These are phyloP conservation scores for Conomelus anceps DNA, from an alignment of 2,888 invertebrate species.

Conservation along the genomic window DNA sequence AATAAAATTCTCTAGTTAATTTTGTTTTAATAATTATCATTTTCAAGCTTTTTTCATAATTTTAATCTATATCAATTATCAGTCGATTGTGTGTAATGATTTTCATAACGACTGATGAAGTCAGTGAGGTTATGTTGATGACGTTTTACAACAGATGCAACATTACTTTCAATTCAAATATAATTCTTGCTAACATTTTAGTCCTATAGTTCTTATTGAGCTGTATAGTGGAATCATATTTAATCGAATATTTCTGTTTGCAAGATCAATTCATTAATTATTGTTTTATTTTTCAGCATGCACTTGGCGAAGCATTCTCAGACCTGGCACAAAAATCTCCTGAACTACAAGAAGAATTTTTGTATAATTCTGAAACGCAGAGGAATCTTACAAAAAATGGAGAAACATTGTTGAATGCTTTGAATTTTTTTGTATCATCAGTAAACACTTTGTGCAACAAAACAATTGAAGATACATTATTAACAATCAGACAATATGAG, in stretches of 20 bases:
- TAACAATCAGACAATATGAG: slow-evolving; percentile 71
- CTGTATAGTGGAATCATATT: too few relatives aligned
- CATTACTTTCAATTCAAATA: neutral
- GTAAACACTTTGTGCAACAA: slow-evolving; percentile 94
- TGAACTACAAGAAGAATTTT: slow-evolving; percentile 88
- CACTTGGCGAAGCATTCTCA: slow-evolving; percentile 87
- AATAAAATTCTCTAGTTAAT: too few relatives aligned
- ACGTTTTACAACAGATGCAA: neutral
- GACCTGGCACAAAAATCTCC: slow-evolving; percentile 95
- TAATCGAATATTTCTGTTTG: neutral
- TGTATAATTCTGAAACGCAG: slow-evolving; percentile 94
- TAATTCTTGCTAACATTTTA: neutral
- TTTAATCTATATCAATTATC: too few relatives aligned
- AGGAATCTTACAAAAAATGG: slow-evolving; percentile 88
- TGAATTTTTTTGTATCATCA: slow-evolving; percentile 94
- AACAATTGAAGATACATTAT: slow-evolving; percentile 91
- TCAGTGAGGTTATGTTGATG: too few relatives aligned
- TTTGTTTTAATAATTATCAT: too few relatives aligned
- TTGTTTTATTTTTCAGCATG: slow-evolving; percentile 53
- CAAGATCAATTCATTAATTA: slow-evolving; percentile 4
- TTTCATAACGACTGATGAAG: too few relatives aligned
- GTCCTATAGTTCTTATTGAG: neutral
- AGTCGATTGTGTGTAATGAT: too few relatives aligned
- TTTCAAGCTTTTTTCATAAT: too few relatives aligned
- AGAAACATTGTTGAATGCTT: slow-evolving; percentile 81